Conservation (phyloP, 2,888 invertebrate species). For the Synanthedon myopaeformis region DNA sequence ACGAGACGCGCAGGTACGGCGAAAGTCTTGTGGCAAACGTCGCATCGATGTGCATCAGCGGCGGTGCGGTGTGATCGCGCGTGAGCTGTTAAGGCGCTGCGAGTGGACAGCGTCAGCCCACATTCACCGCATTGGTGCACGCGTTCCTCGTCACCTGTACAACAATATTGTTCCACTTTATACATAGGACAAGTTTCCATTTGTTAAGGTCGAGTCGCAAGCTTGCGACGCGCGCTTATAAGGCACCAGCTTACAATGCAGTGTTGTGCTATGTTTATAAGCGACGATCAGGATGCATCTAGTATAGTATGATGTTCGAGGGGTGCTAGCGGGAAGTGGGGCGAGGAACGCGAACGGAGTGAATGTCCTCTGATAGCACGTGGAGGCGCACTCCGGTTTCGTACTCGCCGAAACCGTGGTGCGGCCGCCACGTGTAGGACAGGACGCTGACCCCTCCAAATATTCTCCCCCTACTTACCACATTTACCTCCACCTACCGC, state of each 20-base stretch:
- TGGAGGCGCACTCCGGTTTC: slow-evolving; percentile 64
- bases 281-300: slow-evolving; percentile 57
- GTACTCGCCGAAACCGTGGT: slow-evolving; percentile 48
- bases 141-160: slow-evolving; percentile 64
- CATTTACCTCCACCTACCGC: not conserved
- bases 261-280: slow-evolving; percentile 55
- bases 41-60: slow-evolving; percentile 86
- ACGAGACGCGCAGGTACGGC: slow-evolving; percentile 88
- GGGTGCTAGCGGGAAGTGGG: slow-evolving; percentile 26
- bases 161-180: not conserved
- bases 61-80: slow-evolving; percentile 57
- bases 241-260: slow-evolving; percentile 53
- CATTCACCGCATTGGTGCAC: slow-evolving; percentile 76
- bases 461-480: slow-evolving; percentile 15
- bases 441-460: slow-evolving; percentile 39
- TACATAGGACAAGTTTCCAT: not conserved
- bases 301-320: slow-evolving; percentile 3
- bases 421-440: slow-evolving; percentile 60
- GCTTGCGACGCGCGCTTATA: slow-evolving; percentile 14
- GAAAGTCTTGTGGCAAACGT: slow-evolving; percentile 91
- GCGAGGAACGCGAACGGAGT: slow-evolving; percentile 36
- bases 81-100: slow-evolving; percentile 82
- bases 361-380: slow-evolving; percentile 43
- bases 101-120: slow-evolving; percentile 80
- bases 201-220: not conserved